Evolutionary conservation across 1,140 invertebrate genomes (phyloP), one percentile per base, ranked within the genome.

Genomic region (Acromyrmex charruanus): DNA sequence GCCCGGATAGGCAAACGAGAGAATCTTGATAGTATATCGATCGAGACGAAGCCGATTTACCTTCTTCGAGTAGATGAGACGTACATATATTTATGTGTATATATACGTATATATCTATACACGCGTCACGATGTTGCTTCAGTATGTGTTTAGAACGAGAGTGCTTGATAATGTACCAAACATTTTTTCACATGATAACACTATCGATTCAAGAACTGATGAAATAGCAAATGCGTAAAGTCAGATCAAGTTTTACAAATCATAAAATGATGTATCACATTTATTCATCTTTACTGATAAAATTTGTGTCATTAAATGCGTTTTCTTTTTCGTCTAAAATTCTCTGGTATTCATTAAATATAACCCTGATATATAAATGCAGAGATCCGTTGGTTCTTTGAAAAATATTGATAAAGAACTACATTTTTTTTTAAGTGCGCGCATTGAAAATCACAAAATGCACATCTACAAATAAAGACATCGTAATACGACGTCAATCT

Each of bases 41-140:
- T 44, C 79, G 31, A 77, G 25, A 21, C 18, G 44, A 68, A 68
- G 49, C 14, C 65, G 51, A 71, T 71, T 55, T 81, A 81, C 14
- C 51, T 71, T 16, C 14, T 49, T 39, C 77, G 28, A 68, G 6
- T 66, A 71, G 79, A 81, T 71, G 10, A 44, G 39, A 44, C 10
- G 10, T 44, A 44, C 9, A 44, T 44, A 44, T 44, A 44, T 44
- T 44, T 44, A 10, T 44, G 9, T 39, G 35, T 39, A 1, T 9
- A 0, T 39, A 39, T 39, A 9, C 9, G 1, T 35, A 35, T 35
- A 35, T 35, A 35, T 35, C 0, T 7, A 7, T 7, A 7, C 2
- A 10, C 21, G 65, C 51, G n/a, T 58, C 9, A 28, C 10, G 65
- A 71, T 71, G 35, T 58, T 49, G 77, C 65, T n/a, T 35, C 18